phyloP scores from a whole-genome alignment of 2,113 vertebrate species.

The Egretta garzetta region DNA sequence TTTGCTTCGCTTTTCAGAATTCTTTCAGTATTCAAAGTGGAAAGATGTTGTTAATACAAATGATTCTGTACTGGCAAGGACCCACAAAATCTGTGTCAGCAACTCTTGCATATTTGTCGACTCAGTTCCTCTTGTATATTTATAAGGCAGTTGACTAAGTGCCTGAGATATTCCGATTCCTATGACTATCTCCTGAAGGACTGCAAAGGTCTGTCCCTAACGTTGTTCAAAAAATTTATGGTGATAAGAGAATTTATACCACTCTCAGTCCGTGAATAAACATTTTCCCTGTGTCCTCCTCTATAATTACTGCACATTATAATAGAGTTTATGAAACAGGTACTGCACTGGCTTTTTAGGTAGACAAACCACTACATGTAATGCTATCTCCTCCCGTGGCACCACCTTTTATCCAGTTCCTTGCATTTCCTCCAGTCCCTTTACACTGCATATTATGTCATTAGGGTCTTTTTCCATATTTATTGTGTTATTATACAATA shows the following conservation, averaged over 20 bases:
- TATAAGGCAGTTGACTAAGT: slow-evolving; percentile 4
- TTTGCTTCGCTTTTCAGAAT: slow-evolving; percentile 4
- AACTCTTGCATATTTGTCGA: neutral
- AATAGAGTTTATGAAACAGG: neutral
- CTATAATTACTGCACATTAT: neutral
- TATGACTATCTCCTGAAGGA: neutral
- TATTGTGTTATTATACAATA: neutral
- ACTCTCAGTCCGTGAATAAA: neutral
- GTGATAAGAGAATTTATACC: neutral
- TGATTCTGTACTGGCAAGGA: slow-evolving; percentile 9
- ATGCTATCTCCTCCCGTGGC: neutral
- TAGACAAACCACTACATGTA: neutral
- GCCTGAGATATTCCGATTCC: neutral
- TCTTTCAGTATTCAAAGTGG: slow-evolving; percentile 9
- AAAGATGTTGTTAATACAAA: neutral
- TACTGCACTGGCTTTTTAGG: neutral
- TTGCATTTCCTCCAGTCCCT: neutral
- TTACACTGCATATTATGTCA: neutral
- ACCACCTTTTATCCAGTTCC: neutral
- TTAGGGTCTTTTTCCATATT: neutral
- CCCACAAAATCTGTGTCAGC: slow-evolving; percentile 21
- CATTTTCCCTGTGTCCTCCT: neutral
- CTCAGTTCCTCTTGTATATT: slow-evolving; percentile 29
- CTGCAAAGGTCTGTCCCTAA: neutral
- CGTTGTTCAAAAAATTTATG: neutral